A percentile compares a stretch with the other conserved stretches of the same genome.
Evolutionary conservation across 2,797 vertebrate genomes (phyloP).

Genomic region (Semaprochilodus insignis): DNA sequence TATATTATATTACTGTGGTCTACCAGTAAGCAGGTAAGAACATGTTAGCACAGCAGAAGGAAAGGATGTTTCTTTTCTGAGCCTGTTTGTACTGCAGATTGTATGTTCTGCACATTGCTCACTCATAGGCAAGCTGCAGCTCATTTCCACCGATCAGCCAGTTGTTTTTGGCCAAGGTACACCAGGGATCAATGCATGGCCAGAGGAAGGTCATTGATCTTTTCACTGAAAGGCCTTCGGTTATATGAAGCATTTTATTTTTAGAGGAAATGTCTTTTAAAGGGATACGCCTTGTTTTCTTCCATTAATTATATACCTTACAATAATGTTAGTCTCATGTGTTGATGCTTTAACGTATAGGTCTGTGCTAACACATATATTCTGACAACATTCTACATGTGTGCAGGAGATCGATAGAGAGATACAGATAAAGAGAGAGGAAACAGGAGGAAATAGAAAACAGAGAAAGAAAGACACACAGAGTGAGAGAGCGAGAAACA

Average conservation of each 20-base stretch:
- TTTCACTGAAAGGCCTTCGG: constrained; percentile 29
- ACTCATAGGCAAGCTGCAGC: constrained; percentile 28
- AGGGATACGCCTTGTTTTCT: neutral
- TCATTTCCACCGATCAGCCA: neutral
- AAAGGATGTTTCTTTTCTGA: constrained; percentile 22
- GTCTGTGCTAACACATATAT: too few species aligned
- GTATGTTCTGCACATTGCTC: constrained; percentile 24
- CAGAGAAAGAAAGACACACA: too few species aligned
- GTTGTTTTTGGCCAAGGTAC: constrained; percentile 46
- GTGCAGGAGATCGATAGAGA: neutral
- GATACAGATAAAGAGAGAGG: neutral
- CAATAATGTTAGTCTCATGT: too few species aligned
- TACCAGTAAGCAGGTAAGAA: neutral
- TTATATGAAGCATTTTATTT: neutral
- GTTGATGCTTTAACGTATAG: too few species aligned
- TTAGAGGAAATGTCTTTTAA: neutral
- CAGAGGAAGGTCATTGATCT: constrained; percentile 49
- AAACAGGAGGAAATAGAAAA: too few species aligned
- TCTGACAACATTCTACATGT: too few species aligned
- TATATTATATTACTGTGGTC: neutral
- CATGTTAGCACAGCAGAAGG: constrained; percentile 8
- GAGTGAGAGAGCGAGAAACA: too few species aligned
- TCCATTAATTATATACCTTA: neutral
- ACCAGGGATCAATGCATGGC: constrained; percentile 44
- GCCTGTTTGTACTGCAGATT: constrained; percentile 61